A percentile compares a stretch with the other conserved stretches of the same genome.
These are phyloP conservation scores for Drosophila macrospina DNA, from an alignment of 2,888 invertebrate genomes.

Conservation along the genomic window DNA sequence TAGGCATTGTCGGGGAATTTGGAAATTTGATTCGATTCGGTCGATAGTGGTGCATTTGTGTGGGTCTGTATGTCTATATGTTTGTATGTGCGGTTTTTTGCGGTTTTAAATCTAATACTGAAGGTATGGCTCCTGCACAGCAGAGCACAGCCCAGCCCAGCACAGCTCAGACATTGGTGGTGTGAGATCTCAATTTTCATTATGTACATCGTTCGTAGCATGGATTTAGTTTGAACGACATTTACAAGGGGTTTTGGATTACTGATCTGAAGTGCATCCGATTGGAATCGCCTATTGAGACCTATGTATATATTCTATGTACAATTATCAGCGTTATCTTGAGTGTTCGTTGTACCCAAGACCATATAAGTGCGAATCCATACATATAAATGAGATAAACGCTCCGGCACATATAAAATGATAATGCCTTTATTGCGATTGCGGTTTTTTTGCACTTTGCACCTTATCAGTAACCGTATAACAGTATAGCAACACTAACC, in stretches of 20 bases:
- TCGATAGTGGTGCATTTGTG: conserved; percentile 6
- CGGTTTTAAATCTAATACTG: conserved; percentile 39
- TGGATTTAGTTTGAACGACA: conserved; percentile 15
- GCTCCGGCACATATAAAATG: conserved; percentile 15
- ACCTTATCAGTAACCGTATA: conserved; percentile 41
- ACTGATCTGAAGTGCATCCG: conserved; percentile 22
- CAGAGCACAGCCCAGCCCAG: background rate
- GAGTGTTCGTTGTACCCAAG: conserved; percentile 24
- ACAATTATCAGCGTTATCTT: conserved; percentile 28
- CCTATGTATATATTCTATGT: conserved; percentile 7
- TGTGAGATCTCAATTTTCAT: conserved; percentile 29
- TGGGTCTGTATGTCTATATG: conserved; percentile 36
- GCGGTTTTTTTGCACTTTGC: conserved; percentile 60
- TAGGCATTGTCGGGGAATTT: conserved; percentile 22
- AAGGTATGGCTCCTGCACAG: conserved; percentile 4
- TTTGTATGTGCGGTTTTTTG: conserved; percentile 48
- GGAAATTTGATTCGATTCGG: conserved; percentile 32
- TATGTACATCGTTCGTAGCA: conserved; percentile 6
- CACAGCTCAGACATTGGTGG: conserved; percentile 5
- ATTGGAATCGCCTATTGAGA: conserved; percentile 20
- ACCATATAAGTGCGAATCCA: background rate
- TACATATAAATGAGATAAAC: conserved; percentile 26
- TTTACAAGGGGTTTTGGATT: conserved; percentile 35
- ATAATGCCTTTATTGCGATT: conserved; percentile 47
- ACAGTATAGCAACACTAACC: conserved; percentile 34